Percentiles rank a stretch among this genome's conserved stretches.
phyloP scores from a whole-genome alignment of 2,113 vertebrate genomes.

The Pantherophis guttatus region DNA sequence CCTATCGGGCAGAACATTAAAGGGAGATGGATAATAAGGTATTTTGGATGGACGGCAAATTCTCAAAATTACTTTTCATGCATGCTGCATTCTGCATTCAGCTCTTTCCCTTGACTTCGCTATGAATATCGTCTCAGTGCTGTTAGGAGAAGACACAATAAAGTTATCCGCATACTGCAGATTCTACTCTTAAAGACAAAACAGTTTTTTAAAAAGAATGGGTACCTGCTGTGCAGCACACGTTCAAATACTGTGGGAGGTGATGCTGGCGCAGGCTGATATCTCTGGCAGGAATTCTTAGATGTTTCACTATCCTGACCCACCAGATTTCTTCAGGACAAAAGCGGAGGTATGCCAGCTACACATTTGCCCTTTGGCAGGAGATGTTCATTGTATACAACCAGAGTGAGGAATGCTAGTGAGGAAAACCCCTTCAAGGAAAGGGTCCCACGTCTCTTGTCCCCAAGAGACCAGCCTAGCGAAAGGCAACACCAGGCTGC shows the following conservation, averaged over 20 bases:
- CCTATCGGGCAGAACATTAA: neutral
- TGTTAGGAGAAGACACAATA: neutral
- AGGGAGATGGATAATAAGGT: neutral
- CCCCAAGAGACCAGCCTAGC: neutral
- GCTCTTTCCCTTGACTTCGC: neutral
- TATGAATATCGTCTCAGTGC: neutral
- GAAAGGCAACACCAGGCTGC: constrained; percentile 19
- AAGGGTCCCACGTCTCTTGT: neutral
- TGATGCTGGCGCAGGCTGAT: neutral
- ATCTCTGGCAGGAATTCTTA: neutral
- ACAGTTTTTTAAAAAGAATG: neutral
- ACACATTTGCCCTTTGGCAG: neutral
- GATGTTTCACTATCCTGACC: neutral
- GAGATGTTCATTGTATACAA: neutral
- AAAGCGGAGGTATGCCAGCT: neutral
- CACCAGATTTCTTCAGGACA: neutral
- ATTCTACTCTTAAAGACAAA: neutral
- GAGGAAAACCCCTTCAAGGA: no score
- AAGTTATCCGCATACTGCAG: neutral
- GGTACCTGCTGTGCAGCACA: neutral
- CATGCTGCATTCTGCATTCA: neutral
- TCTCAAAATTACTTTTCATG: neutral
- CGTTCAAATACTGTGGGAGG: neutral
- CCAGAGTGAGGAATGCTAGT: neutral
- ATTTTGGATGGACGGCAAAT: no score